phyloP scores from a whole-genome alignment of 2,888 invertebrate species.

The Monopis laevigella region DNA sequence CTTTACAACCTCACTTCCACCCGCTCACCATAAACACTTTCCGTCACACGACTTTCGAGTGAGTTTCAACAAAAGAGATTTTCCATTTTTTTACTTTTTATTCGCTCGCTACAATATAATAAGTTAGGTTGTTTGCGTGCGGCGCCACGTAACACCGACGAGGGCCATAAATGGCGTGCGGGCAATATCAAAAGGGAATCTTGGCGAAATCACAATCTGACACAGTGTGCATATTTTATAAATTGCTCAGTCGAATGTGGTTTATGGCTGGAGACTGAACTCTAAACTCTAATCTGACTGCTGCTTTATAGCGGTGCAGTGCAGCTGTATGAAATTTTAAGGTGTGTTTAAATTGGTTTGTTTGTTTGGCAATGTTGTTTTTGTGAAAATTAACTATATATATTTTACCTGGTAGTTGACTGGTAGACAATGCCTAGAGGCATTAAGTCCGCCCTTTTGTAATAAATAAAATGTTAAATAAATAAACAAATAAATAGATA shows the following conservation, averaged over 20 bases:
- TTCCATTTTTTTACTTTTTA: conserved; percentile 10
- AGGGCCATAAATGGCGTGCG: conserved; percentile 7
- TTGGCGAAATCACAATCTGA: conserved; percentile 39
- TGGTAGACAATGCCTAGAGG: too few species aligned
- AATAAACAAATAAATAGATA: too few species aligned
- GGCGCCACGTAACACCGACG: conserved; percentile 4
- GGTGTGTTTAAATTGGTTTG: too few species aligned
- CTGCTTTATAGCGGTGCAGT: too few species aligned
- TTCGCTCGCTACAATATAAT: conserved; percentile 10
- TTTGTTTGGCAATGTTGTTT: too few species aligned
- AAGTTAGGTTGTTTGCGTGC: conserved; percentile 4
- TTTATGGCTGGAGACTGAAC: conserved; percentile 36
- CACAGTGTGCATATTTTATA: conserved; percentile 52
- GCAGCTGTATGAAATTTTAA: too few species aligned
- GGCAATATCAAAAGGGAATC: conserved; percentile 27
- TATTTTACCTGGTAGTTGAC: too few species aligned
- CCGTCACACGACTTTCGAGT: conserved; percentile 2
- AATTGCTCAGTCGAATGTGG: conserved; percentile 40
- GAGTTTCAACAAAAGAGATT: conserved; percentile 1
- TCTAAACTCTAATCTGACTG: not conserved
- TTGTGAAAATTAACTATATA: too few species aligned
- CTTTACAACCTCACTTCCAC: too few species aligned
- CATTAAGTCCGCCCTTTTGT: too few species aligned
- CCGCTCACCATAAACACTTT: too few species aligned
- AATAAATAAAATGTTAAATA: too few species aligned